A percentile compares a stretch with the other conserved stretches of the same genome.
Evolutionary conservation across 2,797 vertebrate species (phyloP).

Genomic region (Lates japonicus): DNA sequence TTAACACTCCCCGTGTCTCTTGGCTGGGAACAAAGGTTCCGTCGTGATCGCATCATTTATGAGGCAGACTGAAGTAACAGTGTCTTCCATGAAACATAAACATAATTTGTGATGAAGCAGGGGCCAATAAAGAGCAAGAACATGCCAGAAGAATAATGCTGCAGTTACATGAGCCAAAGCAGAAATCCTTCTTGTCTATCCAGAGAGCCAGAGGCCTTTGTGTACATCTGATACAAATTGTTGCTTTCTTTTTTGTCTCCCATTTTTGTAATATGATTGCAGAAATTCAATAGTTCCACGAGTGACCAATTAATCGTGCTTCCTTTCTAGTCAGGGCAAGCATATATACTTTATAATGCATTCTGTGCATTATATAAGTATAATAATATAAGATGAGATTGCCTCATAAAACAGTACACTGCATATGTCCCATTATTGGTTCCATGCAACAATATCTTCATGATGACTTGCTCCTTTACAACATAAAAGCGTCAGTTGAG

Average conservation of each 20-base stretch:
- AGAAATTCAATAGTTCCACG: not conserved
- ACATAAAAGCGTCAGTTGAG: not conserved
- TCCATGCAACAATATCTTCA: not conserved
- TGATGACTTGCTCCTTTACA: not conserved
- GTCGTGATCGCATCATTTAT: conserved; percentile 45
- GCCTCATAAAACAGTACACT: not conserved
- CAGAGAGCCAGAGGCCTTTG: not conserved
- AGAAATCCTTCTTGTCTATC: conserved; percentile 6
- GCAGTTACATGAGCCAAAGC: conserved; percentile 8
- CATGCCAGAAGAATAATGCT: conserved; percentile 18
- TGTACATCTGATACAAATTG: not conserved
- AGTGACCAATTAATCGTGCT: not conserved
- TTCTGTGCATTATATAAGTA: not conserved
- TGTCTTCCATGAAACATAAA: conserved; percentile 42
- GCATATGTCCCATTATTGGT: not conserved
- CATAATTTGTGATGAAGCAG: conserved; percentile 48
- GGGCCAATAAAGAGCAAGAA: conserved; percentile 32
- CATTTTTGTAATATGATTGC: not conserved
- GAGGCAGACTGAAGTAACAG: conserved; percentile 21
- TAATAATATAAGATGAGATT: not conserved
- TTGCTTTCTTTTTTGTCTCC: not conserved
- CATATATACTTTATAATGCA: no score
- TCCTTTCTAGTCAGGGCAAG: not conserved
- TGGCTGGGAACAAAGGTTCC: conserved; percentile 56
- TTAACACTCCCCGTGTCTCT: conserved; percentile 30